phyloP scores from a whole-genome alignment of 2,797 vertebrate genomes.

The Hoplostethus mediterraneus region DNA sequence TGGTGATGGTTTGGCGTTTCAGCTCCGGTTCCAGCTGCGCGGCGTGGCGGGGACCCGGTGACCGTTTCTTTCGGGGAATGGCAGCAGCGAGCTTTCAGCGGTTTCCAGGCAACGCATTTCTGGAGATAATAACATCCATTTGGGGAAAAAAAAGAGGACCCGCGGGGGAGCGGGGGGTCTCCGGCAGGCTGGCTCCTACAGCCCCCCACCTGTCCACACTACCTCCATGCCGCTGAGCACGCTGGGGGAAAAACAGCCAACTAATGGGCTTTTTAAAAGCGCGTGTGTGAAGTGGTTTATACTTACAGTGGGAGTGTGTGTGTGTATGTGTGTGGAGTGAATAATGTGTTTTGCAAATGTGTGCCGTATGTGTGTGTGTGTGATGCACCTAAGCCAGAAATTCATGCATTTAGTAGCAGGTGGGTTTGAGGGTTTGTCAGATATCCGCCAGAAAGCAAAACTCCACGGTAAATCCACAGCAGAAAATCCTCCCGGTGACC shows the following conservation, averaged over 20 bases:
- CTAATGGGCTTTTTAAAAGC: conserved; percentile 52
- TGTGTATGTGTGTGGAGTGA: conserved; percentile 64
- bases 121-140: conserved; percentile 79
- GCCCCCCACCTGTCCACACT: conserved; percentile 71
- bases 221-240: conserved; percentile 69
- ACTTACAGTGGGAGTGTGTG: conserved; percentile 62
- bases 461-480: conserved; percentile 72
- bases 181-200: conserved; percentile 60
- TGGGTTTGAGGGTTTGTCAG: conserved; percentile 47
- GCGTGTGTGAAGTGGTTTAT: conserved; percentile 50
- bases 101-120: conserved; percentile 84
- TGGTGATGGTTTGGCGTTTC: conserved; percentile 46
- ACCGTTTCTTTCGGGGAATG: conserved; percentile 71
- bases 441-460: conserved; percentile 60
- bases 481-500: conserved; percentile 40
- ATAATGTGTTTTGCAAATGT: conserved; percentile 58
- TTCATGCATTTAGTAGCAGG: conserved; percentile 13
- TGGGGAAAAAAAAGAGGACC: conserved; percentile 45
- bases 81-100: conserved; percentile 65
- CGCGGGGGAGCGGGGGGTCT: conserved; percentile 37
- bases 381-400: not conserved
- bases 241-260: conserved; percentile 44
- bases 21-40: conserved; percentile 75
- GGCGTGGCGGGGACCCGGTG: conserved; percentile 43
- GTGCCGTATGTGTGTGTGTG: conserved; percentile 27